These are phyloP conservation scores for Berghia stephanieae DNA, from an alignment of 1,140 invertebrate species.

Conservation along the genomic window DNA sequence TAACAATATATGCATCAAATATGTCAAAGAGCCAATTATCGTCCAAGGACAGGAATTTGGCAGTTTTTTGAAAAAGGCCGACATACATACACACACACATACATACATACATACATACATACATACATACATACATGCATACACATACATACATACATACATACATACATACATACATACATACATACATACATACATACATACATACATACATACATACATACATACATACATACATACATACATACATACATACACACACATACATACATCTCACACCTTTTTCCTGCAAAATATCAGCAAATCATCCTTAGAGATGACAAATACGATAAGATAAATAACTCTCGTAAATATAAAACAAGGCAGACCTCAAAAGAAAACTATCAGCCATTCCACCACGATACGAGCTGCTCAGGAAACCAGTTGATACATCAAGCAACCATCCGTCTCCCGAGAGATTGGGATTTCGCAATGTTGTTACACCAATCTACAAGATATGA, in stretches of 20 bases:
- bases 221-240: slow-evolving; percentile 28
- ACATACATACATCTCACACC: slow-evolving; percentile 14
- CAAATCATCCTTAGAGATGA: too few species aligned
- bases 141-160: slow-evolving; percentile 30
- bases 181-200: slow-evolving; percentile 32
- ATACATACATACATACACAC: background rate
- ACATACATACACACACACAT: slow-evolving; percentile 19
- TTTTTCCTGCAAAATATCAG: too few species aligned
- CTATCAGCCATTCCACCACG: background rate
- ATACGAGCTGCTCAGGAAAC: background rate
- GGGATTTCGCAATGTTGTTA: too few species aligned
- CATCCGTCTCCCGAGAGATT: too few species aligned
- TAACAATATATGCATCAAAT: too few species aligned
- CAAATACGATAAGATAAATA: too few species aligned
- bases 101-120: slow-evolving; percentile 9
- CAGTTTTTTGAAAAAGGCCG: too few species aligned
- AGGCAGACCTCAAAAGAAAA: background rate
- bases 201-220: slow-evolving; percentile 31
- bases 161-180: slow-evolving; percentile 24
- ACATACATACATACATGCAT: slow-evolving; percentile 29
- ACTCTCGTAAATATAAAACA: background rate
- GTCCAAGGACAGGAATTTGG: too few species aligned
- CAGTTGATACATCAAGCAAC: background rate
- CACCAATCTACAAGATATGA: too few species aligned
- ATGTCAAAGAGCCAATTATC: too few species aligned